Evolutionary conservation across 2,113 vertebrate genomes (phyloP).

Genomic region (Anguilla rostrata): DNA sequence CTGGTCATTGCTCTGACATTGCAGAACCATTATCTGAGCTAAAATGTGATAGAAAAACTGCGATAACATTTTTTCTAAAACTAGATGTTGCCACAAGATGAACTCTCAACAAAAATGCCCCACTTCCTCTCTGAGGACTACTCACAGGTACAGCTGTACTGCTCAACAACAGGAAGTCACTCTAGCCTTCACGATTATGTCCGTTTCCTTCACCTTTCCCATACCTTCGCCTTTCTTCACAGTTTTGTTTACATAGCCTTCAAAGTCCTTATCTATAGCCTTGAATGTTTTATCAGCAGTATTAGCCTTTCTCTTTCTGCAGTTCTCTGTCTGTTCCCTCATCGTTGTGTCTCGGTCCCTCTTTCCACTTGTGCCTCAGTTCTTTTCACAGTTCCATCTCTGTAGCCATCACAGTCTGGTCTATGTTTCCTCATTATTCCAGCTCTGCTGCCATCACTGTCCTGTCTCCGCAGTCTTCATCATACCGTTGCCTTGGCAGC

Average conservation of each 20-base stretch:
- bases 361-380: background rate
- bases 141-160: too few species aligned
- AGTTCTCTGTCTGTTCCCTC: background rate
- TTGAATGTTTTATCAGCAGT: background rate
- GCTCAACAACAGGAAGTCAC: background rate
- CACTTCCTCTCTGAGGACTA: background rate
- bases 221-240: background rate
- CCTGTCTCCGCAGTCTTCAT: slow-evolving; percentile 45
- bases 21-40: too few species aligned
- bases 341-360: background rate
- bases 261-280: slow-evolving; percentile 1
- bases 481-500: slow-evolving; percentile 57
- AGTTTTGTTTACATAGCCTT: slow-evolving; percentile 23
- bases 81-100: background rate
- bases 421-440: background rate
- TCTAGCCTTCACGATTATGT: background rate
- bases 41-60: too few species aligned
- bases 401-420: background rate
- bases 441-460: slow-evolving; percentile 39
- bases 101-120: background rate
- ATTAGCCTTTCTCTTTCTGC: background rate
- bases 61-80: too few species aligned
- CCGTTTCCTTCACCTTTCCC: background rate
- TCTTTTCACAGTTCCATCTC: background rate
- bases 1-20: too few species aligned